phyloP scores from a whole-genome alignment of 2,888 invertebrate genomes.

The Philonicus albiceps region DNA sequence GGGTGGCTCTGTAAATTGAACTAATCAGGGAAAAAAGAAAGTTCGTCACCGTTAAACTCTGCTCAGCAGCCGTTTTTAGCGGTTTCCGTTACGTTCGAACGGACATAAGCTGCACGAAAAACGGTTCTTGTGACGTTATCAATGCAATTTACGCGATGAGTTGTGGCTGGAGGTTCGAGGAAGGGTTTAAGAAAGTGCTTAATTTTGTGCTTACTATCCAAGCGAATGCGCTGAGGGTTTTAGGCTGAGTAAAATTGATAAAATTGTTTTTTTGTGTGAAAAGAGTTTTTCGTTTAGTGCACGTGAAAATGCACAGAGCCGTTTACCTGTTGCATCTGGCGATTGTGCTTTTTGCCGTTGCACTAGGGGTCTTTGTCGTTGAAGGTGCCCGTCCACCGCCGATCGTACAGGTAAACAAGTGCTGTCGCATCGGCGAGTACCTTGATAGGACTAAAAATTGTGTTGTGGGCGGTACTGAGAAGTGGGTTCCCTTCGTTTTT shows the following conservation, averaged over 20 bases:
- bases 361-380: background rate
- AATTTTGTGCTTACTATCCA: background rate
- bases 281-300: background rate
- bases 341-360: background rate
- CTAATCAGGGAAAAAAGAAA: background rate
- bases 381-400: constrained; percentile 51
- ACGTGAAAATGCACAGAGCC: background rate
- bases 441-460: constrained; percentile 62
- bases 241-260: background rate
- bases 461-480: constrained; percentile 56
- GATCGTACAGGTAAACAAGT: constrained; percentile 64
- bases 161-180: background rate
- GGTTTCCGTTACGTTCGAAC: background rate
- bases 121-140: background rate
- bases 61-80: background rate
- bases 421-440: constrained; percentile 67
- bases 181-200: constrained; percentile 10
- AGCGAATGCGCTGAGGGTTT: background rate
- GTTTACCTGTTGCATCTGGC: constrained; percentile 32
- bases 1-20: background rate
- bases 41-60: background rate
- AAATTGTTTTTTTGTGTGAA: background rate
- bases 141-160: background rate
- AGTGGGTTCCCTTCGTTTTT: constrained; percentile 70
- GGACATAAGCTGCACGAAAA: background rate